A percentile compares a stretch with the other conserved stretches of the same genome.
These are phyloP conservation scores for Poeciliopsis retropinna DNA, from an alignment of 2,113 vertebrate species.

Conservation along the genomic window DNA sequence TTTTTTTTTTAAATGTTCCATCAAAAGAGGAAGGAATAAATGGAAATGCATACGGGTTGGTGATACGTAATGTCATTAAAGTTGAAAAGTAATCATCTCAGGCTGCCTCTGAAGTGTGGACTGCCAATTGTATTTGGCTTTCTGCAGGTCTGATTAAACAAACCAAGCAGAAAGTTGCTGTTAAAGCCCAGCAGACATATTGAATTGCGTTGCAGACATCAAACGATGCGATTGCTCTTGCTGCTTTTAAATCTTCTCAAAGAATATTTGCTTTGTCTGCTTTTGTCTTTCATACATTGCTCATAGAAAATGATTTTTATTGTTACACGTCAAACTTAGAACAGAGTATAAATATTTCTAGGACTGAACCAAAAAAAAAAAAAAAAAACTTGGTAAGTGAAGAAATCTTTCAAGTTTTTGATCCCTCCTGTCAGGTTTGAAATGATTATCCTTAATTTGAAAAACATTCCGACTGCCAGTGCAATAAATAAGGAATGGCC, in stretches of 20 bases:
- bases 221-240: constrained; percentile 13
- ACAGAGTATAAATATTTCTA: background rate
- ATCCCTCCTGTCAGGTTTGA: background rate
- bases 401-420: background rate
- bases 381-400: background rate
- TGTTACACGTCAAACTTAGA: background rate
- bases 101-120: constrained; percentile 38
- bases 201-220: constrained; percentile 38
- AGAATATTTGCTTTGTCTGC: background rate
- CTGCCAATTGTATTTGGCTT: constrained; percentile 34
- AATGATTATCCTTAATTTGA: background rate
- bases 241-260: constrained; percentile 4
- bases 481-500: background rate
- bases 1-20: background rate
- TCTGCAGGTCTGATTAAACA: constrained; percentile 52
- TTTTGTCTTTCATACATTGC: background rate
- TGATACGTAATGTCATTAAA: constrained; percentile 47
- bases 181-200: constrained; percentile 27
- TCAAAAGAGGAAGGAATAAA: constrained; percentile 19
- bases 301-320: background rate
- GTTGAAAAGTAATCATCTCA: constrained; percentile 47
- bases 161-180: constrained; percentile 30
- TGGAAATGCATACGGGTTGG: constrained; percentile 19
- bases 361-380: background rate
- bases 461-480: background rate